Evolutionary conservation across 30 jellyfish, hydroid and myxozoan species (phyloP).

Genomic region (Turritopsis dohrnii): DNA sequence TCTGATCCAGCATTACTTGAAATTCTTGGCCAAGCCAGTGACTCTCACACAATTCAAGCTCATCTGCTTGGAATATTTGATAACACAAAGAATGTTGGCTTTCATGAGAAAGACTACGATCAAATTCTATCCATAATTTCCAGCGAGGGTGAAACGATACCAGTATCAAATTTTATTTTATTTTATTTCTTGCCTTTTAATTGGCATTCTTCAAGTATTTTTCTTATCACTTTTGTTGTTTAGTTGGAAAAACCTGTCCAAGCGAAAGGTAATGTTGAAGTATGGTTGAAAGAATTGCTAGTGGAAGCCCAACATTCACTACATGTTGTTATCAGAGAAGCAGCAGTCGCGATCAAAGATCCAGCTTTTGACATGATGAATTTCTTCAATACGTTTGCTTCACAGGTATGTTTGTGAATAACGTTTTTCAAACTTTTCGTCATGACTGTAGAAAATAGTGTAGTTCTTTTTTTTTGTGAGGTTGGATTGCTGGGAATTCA

Average conservation of each 20-base stretch:
- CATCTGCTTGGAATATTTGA: conserved; percentile 94
- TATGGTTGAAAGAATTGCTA: conserved; percentile 71
- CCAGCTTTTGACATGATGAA: conserved; percentile 73
- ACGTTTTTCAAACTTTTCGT: too few species aligned
- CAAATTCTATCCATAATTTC: conserved; percentile 78
- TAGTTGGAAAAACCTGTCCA: conserved; percentile 84
- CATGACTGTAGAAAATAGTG: too few species aligned
- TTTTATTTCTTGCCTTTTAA: not conserved
- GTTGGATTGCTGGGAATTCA: conserved; percentile 97
- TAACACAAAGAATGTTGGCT: conserved; percentile 85
- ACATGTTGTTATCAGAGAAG: conserved; percentile 82
- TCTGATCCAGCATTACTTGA: conserved; percentile 97
- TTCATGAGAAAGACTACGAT: conserved; percentile 79
- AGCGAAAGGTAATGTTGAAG: conserved; percentile 88
- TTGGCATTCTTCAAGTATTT: not conserved
- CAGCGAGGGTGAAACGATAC: conserved; percentile 98
- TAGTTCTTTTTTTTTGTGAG: conserved; percentile 39
- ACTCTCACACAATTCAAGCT: conserved; percentile 95
- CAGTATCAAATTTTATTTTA: conserved; percentile 34
- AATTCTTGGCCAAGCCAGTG: conserved; percentile 98
- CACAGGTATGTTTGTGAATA: conserved; percentile 56
- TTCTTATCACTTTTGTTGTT: not conserved
- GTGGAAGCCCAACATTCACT: conserved; percentile 76
- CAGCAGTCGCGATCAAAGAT: conserved; percentile 68
- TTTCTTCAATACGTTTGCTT: conserved; percentile 69